Evolutionary conservation across 2,888 invertebrate species (phyloP).

Genomic region (Leptopilina drosophilae): DNA sequence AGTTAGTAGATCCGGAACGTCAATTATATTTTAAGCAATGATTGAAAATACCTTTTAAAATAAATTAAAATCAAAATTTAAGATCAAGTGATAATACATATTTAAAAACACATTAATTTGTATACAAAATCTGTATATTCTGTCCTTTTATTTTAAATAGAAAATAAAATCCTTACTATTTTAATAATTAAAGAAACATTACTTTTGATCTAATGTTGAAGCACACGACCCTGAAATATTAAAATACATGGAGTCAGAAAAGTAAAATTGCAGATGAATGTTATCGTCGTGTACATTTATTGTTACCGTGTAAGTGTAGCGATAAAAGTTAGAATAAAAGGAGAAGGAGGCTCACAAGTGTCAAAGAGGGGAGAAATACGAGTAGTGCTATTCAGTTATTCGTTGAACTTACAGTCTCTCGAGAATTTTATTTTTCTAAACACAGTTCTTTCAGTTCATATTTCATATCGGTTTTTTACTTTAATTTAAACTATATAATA

Average conservation of each 20-base stretch:
- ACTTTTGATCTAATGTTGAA: slow-evolving; percentile 40
- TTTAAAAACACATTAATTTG: too few species aligned
- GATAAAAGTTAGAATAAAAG: slow-evolving; percentile 28
- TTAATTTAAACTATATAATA: not conserved
- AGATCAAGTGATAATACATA: too few species aligned
- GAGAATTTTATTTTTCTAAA: slow-evolving; percentile 20
- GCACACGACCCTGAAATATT: slow-evolving; percentile 43
- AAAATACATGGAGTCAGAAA: slow-evolving; percentile 32
- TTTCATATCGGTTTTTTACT: not conserved
- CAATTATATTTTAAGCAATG: too few species aligned
- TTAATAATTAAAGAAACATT: too few species aligned
- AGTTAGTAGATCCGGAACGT: too few species aligned
- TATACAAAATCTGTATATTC: too few species aligned
- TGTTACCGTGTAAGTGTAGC: slow-evolving; percentile 13
- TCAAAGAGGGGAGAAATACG: slow-evolving; percentile 19
- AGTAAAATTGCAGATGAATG: slow-evolving; percentile 38
- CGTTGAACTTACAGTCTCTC: slow-evolving; percentile 37
- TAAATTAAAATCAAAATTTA: too few species aligned
- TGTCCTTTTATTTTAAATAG: too few species aligned
- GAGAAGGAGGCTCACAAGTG: slow-evolving; percentile 12
- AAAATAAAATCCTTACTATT: too few species aligned
- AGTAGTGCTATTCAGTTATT: slow-evolving; percentile 41
- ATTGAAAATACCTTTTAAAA: too few species aligned
- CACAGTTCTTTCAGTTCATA: not conserved
- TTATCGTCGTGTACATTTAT: slow-evolving; percentile 2